Conservation (phyloP, 2,113 vertebrate genomes). For the Notiomystis cincta region DNA sequence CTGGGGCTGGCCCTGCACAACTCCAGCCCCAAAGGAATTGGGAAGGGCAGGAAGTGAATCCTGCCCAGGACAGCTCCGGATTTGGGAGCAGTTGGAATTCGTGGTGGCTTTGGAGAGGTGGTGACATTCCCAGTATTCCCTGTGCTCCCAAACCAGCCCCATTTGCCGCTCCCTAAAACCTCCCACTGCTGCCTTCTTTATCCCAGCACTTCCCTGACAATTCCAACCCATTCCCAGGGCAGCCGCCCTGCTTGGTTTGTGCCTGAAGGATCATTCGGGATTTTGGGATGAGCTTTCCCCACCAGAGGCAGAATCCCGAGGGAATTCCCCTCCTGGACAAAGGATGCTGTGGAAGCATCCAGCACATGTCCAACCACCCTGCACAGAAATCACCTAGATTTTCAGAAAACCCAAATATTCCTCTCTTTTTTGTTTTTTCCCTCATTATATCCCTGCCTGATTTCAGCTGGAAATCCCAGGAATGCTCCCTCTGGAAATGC, state of each 20-base stretch:
- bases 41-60: not conserved
- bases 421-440: not conserved
- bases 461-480: not conserved
- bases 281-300: not conserved
- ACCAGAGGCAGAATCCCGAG: not conserved
- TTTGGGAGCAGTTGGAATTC: fast-evolving
- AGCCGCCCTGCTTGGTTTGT: not conserved
- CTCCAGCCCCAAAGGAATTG: fast-evolving
- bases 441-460: not conserved
- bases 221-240: not conserved
- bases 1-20: fast-evolving
- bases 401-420: not conserved
- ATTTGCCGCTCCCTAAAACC: fast-evolving
- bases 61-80: fast-evolving
- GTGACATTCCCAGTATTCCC: not conserved
- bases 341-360: not conserved
- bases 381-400: not conserved
- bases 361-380: not conserved
- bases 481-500: not conserved
- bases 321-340: not conserved
- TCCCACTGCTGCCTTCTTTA: not conserved
- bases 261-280: not conserved
- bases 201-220: not conserved
- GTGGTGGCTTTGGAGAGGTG: fast-evolving
- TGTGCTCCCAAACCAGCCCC: not conserved